These are phyloP conservation scores for Drosophila malerkotliana DNA, from an alignment of 1,140 invertebrate genomes.

Conservation along the genomic window DNA sequence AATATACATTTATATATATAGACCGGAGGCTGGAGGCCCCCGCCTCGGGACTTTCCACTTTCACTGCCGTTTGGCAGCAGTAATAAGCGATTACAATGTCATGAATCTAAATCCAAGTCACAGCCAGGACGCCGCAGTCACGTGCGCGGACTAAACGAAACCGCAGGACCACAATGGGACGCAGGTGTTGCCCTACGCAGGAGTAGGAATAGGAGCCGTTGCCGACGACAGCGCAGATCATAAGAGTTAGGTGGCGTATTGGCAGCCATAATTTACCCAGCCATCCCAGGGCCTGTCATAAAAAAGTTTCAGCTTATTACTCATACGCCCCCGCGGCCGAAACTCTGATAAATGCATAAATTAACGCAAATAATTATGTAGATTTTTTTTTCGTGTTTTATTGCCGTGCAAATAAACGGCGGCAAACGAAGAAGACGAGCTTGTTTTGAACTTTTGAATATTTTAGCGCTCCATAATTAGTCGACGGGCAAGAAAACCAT, in stretches of 20 bases:
- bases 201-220: conserved; percentile 4
- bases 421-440: conserved; percentile 31
- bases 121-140: conserved; percentile 45
- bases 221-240: conserved; percentile 32
- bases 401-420: conserved; percentile 43
- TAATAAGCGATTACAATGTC: conserved; percentile 54
- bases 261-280: conserved; percentile 51
- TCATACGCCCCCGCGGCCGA: conserved; percentile 39
- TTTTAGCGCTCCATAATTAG: conserved; percentile 59
- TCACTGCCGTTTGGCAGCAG: conserved; percentile 22
- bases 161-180: conserved; percentile 16
- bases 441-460: conserved; percentile 57
- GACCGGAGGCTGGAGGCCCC: background rate
- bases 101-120: conserved; percentile 30
- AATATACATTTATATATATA: conserved; percentile 13
- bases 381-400: conserved; percentile 28
- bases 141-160: conserved; percentile 30
- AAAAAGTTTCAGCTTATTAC: conserved; percentile 67
- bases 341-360: conserved; percentile 45
- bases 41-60: conserved; percentile 4
- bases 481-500: conserved; percentile 10
- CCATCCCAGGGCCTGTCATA: conserved; percentile 48
- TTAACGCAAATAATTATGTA: conserved; percentile 56
- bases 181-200: conserved; percentile 41
- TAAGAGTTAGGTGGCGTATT: conserved; percentile 13